Base-by-base conservation (phyloP, 2,888 invertebrate species). In the Minunthozetes semirufus region DNA sequence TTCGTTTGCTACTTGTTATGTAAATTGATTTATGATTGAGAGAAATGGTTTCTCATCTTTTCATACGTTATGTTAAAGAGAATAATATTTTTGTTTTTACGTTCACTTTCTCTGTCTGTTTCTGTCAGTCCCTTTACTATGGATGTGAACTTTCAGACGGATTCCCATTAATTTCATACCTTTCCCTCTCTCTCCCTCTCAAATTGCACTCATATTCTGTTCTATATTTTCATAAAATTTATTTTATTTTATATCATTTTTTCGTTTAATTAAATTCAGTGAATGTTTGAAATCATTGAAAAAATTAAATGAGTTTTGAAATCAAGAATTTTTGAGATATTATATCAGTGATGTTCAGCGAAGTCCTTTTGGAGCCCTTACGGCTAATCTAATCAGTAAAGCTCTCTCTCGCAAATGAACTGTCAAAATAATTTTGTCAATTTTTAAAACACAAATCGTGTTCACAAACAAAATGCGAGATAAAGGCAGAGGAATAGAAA, bases 351-450 rank as follows among this genome's bases (percentile, higher is more conserved):
- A n/a, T n/a, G n/a, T 42, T 42, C 42, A 42, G 42, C n/a, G n/a
- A n/a, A 42, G 11, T 42, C 42, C 42, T 42, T 42, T 9, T 42
- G 19, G 19, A 6, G 11, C 19, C 6, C 53, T 4, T 3, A 53
- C 53, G n/a, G 48, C n/a, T 17, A 48, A 11, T 15, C 46, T n/a
- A n/a, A n/a, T n/a, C 15, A 11, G 15, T 46, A 9, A 15, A 46
- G n/a, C n/a, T n/a, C 59, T 11, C 27, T 25, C 59, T 59, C 4
- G 17, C 4, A 61, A 29, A 33, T 33, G 61, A 61, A 29, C 61
- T 61, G 61, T 61, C 61, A 61, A 61, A 59, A 61, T 61, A 61
- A 61, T 61, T 61, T 61, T 61, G 61, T 61, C 61, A 61, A 19
- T 9, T 33, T 61, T 61, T 61, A 61, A 61, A 61, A 61, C 61